Evolutionary conservation across 2,797 vertebrate genomes (phyloP).

Genomic region (Bradypus variegatus): DNA sequence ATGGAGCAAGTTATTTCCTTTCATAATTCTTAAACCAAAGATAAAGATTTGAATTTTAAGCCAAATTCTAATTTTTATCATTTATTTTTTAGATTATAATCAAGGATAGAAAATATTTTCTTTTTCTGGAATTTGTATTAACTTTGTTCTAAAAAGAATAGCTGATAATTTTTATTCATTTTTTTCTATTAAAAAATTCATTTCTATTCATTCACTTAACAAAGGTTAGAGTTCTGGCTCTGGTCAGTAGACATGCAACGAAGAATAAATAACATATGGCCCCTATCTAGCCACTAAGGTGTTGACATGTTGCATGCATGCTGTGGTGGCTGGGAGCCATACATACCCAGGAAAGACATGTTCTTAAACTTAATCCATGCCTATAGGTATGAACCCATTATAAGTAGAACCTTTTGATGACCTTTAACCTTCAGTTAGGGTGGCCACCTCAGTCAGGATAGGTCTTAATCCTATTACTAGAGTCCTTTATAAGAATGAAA

Average conservation of each 20-base stretch:
- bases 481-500: too few species aligned
- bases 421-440: too few species aligned
- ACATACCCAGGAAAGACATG: too few species aligned
- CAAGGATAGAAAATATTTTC: not conserved
- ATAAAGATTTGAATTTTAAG: not conserved
- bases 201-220: slow-evolving; percentile 9
- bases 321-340: not conserved
- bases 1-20: not conserved
- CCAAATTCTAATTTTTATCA: not conserved
- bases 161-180: not conserved
- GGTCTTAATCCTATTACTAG: too few species aligned
- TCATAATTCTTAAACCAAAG: not conserved
- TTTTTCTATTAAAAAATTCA: not conserved
- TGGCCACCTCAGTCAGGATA: too few species aligned
- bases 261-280: not conserved
- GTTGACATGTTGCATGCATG: not conserved
- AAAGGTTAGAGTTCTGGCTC: not conserved
- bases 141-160: slow-evolving; percentile 5
- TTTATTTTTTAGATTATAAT: not conserved
- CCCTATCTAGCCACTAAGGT: not conserved
- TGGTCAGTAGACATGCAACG: not conserved
- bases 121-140: not conserved
- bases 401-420: too few species aligned
- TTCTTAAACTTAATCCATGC: too few species aligned
- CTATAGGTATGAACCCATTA: too few species aligned